phyloP scores from a whole-genome alignment of 1,140 invertebrate species.

The Rhopalosiphum maidis region DNA sequence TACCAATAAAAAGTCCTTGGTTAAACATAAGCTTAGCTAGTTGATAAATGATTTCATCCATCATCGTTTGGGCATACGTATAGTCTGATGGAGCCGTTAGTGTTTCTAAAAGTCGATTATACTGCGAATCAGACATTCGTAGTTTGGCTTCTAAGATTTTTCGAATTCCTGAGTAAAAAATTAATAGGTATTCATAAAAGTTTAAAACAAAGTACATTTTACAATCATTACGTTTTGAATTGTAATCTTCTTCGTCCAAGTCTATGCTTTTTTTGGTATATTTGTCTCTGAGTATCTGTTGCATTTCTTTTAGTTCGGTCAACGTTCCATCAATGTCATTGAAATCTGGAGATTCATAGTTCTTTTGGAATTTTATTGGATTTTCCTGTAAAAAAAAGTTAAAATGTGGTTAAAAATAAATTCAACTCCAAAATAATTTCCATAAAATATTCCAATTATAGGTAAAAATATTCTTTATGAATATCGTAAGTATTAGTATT shows the following conservation, averaged over 20 bases:
- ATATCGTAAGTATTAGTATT: background rate
- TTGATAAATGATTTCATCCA: conserved; percentile 79
- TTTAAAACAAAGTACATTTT: background rate
- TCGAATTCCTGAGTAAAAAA: background rate
- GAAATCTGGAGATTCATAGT: conserved; percentile 39
- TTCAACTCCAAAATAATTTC: background rate
- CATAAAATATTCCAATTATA: background rate
- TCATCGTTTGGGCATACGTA: conserved; percentile 73
- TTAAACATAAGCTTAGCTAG: conserved; percentile 79
- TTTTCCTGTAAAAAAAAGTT: background rate
- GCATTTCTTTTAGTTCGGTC: conserved; percentile 46
- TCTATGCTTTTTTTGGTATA: conserved; percentile 19
- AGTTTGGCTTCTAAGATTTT: conserved; percentile 50
- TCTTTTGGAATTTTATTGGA: conserved; percentile 32
- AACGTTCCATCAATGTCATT: conserved; percentile 39
- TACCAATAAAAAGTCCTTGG: conserved; percentile 71
- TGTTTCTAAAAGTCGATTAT: conserved; percentile 65
- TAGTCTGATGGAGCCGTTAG: conserved; percentile 66
- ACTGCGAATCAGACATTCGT: conserved; percentile 62
- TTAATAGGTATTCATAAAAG: background rate
- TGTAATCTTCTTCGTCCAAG: conserved; percentile 17
- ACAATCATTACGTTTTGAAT: background rate
- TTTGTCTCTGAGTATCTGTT: conserved; percentile 43
- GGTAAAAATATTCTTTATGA: background rate
- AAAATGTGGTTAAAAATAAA: background rate